These are phyloP conservation scores for Halocynthia aurantium DNA, from an alignment of 23 tunicate genomes.

Conservation along the genomic window DNA sequence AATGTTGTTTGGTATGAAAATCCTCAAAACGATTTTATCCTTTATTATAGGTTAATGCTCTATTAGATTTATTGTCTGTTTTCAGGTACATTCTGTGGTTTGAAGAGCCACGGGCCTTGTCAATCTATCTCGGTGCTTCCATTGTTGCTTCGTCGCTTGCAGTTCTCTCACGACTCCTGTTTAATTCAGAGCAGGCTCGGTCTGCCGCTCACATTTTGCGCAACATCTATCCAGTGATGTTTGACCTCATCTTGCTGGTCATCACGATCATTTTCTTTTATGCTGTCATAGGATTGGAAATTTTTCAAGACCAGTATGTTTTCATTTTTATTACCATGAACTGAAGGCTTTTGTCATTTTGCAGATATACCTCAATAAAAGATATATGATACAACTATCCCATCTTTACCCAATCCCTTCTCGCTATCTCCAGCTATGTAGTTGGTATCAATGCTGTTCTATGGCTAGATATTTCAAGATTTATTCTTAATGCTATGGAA, in stretches of 20 bases:
- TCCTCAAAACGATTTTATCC: background rate
- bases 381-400: too few relatives aligned
- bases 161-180: slow-evolving; percentile 58
- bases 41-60: background rate
- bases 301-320: slow-evolving; percentile 85
- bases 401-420: too few relatives aligned
- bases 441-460: too few relatives aligned
- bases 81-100: slow-evolving; percentile 75
- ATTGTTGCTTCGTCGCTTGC: slow-evolving; percentile 78
- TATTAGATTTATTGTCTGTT: slow-evolving; percentile 2
- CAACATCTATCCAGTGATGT: slow-evolving; percentile 93
- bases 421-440: too few relatives aligned
- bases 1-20: slow-evolving; percentile 50
- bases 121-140: slow-evolving; percentile 81
- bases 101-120: slow-evolving; percentile 3
- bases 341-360: too few relatives aligned
- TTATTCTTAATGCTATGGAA: too few relatives aligned
- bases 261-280: slow-evolving; percentile 70
- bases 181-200: slow-evolving; percentile 80
- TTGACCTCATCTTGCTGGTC: slow-evolving; percentile 79
- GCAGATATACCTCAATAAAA: too few relatives aligned
- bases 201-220: slow-evolving; percentile 52
- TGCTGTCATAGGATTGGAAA: slow-evolving; percentile 82
- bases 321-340: background rate
- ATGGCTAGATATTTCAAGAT: too few relatives aligned